Base-by-base conservation (phyloP, 2,113 vertebrate species). In the Aythya baeri region DNA sequence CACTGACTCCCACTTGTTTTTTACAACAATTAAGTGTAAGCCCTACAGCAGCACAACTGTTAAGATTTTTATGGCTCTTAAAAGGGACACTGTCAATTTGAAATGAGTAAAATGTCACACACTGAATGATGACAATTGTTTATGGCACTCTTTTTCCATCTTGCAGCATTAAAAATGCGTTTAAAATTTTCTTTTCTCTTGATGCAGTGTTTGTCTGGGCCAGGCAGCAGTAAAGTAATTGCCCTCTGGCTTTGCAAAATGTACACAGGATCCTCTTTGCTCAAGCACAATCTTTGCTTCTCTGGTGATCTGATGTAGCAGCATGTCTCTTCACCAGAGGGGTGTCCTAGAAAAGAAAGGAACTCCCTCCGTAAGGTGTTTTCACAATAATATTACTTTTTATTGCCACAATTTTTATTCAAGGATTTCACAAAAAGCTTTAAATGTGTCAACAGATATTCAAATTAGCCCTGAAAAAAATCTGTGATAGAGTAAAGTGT, bases 261-360 rank as follows among this genome's bases (percentile, higher is more conserved):
- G 10, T 94, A 49, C 63, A 67, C n/a, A 74, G 50, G n/a, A 58
- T 94, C 58, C 50, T 83, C 88, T 88, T 23, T 89, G 87, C 63
- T 88, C 1, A 0, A 91, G 71, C 44, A 87, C 54, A 87, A 46
- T 96, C 84, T 86, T 38, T 84, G 80, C 91, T 95, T 94, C 96
- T 96, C 93, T 94, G 43, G 93, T 96, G 89, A 96, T 93, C 93
- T 97, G 88, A 94, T 80, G 72, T 95, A 91, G 91, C 94, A 96
- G 82, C 95, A 86, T 90, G 82, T n/a, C 52, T 88, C 95, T 96
- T 96, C 94, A 95, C 91, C 88, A 94, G 95, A 96, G 94, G 94
- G 44, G 74, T 96, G 93, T 93, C 96, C 96, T 97, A 96, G 96
- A 97, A 97, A 97, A 96, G 44, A 65, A 91, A 96, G 93, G 91